Conservation (phyloP, 2,888 invertebrate species). For the Chirona hameri region DNA sequence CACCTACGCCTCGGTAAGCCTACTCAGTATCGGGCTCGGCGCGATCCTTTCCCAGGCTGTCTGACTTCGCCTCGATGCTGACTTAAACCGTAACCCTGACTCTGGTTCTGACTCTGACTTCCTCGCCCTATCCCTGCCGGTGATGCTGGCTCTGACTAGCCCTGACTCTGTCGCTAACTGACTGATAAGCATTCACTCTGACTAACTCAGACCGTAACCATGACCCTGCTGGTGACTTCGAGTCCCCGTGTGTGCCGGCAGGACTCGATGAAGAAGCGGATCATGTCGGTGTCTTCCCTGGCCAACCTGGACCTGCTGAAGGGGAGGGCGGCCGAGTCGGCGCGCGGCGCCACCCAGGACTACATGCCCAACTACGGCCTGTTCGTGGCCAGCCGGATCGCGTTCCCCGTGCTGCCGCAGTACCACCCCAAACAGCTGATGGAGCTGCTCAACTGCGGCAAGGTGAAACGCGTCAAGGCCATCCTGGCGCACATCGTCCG, state of each 20-base stretch:
- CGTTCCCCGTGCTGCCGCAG: slow-evolving; percentile 98
- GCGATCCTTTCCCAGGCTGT: too few species aligned
- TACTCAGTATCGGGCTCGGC: too few species aligned
- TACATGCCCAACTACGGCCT: slow-evolving; percentile 55
- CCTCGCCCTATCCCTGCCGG: too few species aligned
- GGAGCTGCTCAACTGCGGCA: slow-evolving; percentile 96
- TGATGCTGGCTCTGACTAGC: too few species aligned
- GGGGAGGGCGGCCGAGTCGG: slow-evolving; percentile 3
- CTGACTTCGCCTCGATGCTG: too few species aligned
- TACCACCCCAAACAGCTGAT: slow-evolving; percentile 99
- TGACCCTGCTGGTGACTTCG: too few species aligned
- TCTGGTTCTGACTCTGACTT: too few species aligned
- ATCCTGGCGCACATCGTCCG: slow-evolving; percentile 94
- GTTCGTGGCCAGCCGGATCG: slow-evolving; percentile 95
- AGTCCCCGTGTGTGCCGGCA: not conserved
- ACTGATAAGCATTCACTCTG: too few species aligned
- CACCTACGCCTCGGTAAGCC: slow-evolving; percentile 31
- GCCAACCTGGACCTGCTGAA: slow-evolving; percentile 23
- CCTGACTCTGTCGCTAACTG: not conserved
- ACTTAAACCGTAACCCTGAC: too few species aligned
- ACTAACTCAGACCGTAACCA: too few species aligned
- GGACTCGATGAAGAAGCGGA: slow-evolving; percentile 29
- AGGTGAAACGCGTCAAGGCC: slow-evolving; percentile 96
- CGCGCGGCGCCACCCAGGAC: not conserved
- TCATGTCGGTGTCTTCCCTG: slow-evolving; percentile 26